Evolutionary conservation across 2,113 vertebrate species (phyloP), one percentile per base, ranked within the genome.

Genomic region (Lepus timidus): DNA sequence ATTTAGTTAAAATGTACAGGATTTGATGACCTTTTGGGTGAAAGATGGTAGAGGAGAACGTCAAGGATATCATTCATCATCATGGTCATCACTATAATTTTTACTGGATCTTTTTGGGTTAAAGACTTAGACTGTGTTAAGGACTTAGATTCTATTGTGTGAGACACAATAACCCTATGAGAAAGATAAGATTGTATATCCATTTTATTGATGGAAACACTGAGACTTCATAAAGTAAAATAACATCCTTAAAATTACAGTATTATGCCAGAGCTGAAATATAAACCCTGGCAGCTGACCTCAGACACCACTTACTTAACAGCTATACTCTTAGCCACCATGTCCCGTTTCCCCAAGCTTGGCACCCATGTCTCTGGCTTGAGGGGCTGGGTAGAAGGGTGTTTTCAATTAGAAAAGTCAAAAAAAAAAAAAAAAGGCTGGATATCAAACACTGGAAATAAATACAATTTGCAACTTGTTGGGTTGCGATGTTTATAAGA

Each of bases 21-120:
- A 78, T 51, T 83, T 51, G 23, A 65, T 80, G 67, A 88, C 20
- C 71, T 89, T 79, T 91, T 5, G 62, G 16, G 9, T 89, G 80
- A 96, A 79, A 23, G 36, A 36, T 80, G 36, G 67, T 1, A 65
- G 33, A 88, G 51, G 33, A n/a, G 94, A 93, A 85, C 68, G 29
- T 36, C 67, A 82, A 90, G n/a, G 51, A 39, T 78, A 58, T 52
- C 22, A 67, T 51, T 65, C 92, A 75, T 71, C 29, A 79, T 51
- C 10, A 25, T 39, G 65, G 31, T 89, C 23, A 65, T 90, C 23
- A 67, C 5, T 20, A 22, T 25, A 20, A 58, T 79, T 79, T 93
- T 61, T 90, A 3, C 58, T 91, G 36, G 31, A 19, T 29, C 39
- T 74, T 79, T 39, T 36, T 31, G n/a, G 0, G 6, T 51, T 44